phyloP scores from a whole-genome alignment of 1,140 invertebrate genomes.

The Maniola jurtina region DNA sequence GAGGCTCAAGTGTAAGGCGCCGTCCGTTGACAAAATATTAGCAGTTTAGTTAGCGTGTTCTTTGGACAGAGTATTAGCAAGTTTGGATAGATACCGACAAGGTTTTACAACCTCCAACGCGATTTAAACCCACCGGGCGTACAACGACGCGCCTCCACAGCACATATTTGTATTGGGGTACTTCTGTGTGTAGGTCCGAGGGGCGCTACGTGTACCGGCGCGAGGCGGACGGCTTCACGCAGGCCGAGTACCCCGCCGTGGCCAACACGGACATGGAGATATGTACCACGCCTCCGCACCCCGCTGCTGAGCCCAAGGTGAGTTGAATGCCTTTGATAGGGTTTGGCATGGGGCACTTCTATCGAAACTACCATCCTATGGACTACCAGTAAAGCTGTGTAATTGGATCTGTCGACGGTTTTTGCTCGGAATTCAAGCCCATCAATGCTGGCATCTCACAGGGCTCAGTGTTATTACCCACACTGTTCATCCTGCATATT shows the following conservation, averaged over 20 bases:
- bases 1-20: too few species aligned
- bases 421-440: too few species aligned
- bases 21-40: too few species aligned
- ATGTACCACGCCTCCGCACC: constrained; percentile 49
- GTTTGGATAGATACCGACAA: background rate
- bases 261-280: constrained; percentile 33
- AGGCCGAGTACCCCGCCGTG: constrained; percentile 70
- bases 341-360: too few species aligned
- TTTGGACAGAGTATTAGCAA: background rate
- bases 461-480: too few species aligned
- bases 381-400: too few species aligned
- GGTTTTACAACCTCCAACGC: background rate
- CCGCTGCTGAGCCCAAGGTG: constrained; percentile 60
- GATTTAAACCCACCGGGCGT: background rate
- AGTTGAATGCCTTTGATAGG: too few species aligned
- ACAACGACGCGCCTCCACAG: background rate
- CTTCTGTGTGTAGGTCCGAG: constrained; percentile 61
- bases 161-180: constrained; percentile 34
- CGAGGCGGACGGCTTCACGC: constrained; percentile 64
- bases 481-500: too few species aligned
- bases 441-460: too few species aligned
- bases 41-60: too few species aligned
- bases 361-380: too few species aligned
- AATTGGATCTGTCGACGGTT: too few species aligned
- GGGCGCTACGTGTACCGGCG: constrained; percentile 74